Base-by-base conservation (phyloP, 2,113 vertebrate species). In the Cephalophus harveyi region DNA sequence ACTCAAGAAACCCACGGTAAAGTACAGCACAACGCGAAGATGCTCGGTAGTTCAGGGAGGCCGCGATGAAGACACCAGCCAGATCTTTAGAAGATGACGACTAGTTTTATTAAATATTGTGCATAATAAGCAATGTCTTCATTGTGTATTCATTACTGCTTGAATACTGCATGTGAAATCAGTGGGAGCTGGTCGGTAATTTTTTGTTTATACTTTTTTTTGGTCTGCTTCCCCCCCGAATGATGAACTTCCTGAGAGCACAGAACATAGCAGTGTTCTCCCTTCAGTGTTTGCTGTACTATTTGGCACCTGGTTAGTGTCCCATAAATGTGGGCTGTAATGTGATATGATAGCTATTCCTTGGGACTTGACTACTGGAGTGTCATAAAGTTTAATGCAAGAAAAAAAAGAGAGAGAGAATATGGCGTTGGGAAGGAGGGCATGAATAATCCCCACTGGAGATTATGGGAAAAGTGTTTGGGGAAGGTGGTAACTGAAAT, bases 291-390 rank as follows among this genome's bases (percentile, higher is more conserved):
- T 40, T 67, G n/a, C 8, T 62, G 36, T 8, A 17, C 7, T 50
- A 2, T 40, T 30, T 14, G 28, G 14, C 55, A 55, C 2, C 1
- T 7, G 2, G 12, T 6, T 21, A 64, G 21, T 57, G 33, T 50
- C 62, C n/a, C 16, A 13, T 55, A 33, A 30, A 19, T 28, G 27
- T 9, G 46, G 57, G 4, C 19, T 52, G 1, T 62, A 40, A 17
- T 14, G 13, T 17, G 81, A 40, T n/a, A 19, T 15, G 17, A 30
- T 36, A 59, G 3, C 40, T 27, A 1, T 2, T 16, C 50, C 33
- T 0, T 8, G 9, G 43, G 5, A 40, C n/a, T 6, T 11, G 33
- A 89, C 5, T 4, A 11, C 0, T 2, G 6, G 85, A 36, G 11
- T 0, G 2, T n/a, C 30, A 10, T 17, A 13, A 19, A 54, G 67